phyloP scores from a whole-genome alignment of 2,888 invertebrate species.

The Pegoplata infirma region DNA sequence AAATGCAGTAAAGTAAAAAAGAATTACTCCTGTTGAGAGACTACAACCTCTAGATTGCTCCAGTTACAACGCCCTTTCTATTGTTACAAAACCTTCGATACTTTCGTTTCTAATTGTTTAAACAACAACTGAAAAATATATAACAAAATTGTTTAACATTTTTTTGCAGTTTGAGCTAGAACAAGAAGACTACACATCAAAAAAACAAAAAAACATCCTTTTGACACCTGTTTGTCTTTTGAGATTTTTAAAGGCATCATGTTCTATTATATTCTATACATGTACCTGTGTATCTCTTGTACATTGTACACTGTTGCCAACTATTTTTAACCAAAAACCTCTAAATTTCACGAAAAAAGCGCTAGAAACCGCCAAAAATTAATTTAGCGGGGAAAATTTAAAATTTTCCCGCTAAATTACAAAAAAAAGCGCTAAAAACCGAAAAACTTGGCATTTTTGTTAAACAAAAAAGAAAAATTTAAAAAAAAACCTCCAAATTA shows the following conservation, averaged over 20 bases:
- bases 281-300: too few relatives aligned
- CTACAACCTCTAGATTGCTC: slow-evolving; percentile 53
- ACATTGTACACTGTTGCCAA: too few relatives aligned
- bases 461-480: too few relatives aligned
- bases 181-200: background rate
- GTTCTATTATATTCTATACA: slow-evolving; percentile 31
- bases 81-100: slow-evolving; percentile 40
- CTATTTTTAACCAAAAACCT: too few relatives aligned
- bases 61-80: slow-evolving; percentile 61
- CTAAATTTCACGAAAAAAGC: too few relatives aligned
- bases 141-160: slow-evolving; percentile 26
- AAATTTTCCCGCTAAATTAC: too few relatives aligned
- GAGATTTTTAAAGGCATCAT: slow-evolving; percentile 49
- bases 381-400: too few relatives aligned
- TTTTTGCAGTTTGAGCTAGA: background rate
- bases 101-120: slow-evolving; percentile 40
- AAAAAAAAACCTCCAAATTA: too few relatives aligned
- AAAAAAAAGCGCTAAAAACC: too few relatives aligned
- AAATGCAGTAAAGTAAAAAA: slow-evolving; percentile 5
- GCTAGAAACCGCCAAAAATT: too few relatives aligned
- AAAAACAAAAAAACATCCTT: slow-evolving; percentile 45
- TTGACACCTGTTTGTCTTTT: slow-evolving; percentile 59
- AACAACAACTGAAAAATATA: slow-evolving; percentile 7
- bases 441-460: too few relatives aligned
- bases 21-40: slow-evolving; percentile 48